Base-by-base conservation (phyloP, 1,140 invertebrate genomes). In the Thrips palmi region DNA sequence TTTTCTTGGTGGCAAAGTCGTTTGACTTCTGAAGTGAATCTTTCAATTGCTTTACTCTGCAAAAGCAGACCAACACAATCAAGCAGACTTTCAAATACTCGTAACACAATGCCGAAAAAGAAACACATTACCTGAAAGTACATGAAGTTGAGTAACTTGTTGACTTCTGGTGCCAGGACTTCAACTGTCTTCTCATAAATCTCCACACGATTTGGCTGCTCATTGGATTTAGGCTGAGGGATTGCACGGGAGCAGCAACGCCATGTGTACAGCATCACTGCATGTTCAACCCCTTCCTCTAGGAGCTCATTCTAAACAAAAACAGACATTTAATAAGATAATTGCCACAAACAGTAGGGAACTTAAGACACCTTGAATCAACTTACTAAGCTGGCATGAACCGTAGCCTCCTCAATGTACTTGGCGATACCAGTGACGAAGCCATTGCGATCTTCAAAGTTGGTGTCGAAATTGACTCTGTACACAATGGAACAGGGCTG, bases 251-350 rank as follows among this genome's bases (percentile, higher is more conserved):
- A 96, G 57, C 91, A 97, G 59, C 92, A 97, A 47, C 93, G 65
- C 93, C 93, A 97, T 2, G 93, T 97, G 55, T 97, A 97, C 19
- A 97, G 59, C 85, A 94, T 96, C 2, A 93, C 87, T 1, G 92
- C 91, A 71, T 96, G 91, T 45, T 87, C 78, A 44, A 93, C 75
- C 6, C 92, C 93, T 66, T 97, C 87, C 51, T 93, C 86, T 14
- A 97, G 62, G 33, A 97, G 60, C 49, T 92, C 82, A 62, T 96
- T 96, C 87, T 93, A 53, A 30, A 62, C 53, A 49, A 20, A 51
- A 48, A 44, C 41, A 40, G 46, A 43, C 19, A 0, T 21, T 11
- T 12, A 11, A 20, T 18, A 31, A 28, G 8, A 40, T n/a, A n/a
- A n/a, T n/a, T n/a, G n/a, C n/a, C n/a, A n/a, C n/a, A n/a, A n/a